phyloP scores from a whole-genome alignment of 2,113 vertebrate genomes.

The Calidris pugnax region DNA sequence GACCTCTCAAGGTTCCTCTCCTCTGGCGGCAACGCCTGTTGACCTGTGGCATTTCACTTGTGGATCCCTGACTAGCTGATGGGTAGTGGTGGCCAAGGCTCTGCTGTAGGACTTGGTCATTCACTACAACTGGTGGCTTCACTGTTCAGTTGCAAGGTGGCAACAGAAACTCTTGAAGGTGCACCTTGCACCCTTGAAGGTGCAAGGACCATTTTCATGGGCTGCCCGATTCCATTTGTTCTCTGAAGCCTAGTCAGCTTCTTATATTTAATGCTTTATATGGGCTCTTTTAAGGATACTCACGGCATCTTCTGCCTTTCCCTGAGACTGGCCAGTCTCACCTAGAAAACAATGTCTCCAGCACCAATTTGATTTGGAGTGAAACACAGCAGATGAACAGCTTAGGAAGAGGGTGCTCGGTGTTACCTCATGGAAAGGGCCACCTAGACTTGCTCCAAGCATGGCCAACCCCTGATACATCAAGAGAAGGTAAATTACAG shows the following conservation, averaged over 20 bases:
- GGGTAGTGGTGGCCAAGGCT: fast-evolving
- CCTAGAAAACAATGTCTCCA: background rate
- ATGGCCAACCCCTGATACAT: background rate
- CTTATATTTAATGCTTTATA: background rate
- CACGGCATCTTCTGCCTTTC: background rate
- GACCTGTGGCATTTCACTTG: background rate
- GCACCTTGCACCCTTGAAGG: background rate
- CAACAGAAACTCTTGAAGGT: background rate
- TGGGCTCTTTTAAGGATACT: background rate
- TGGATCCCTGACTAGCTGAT: background rate
- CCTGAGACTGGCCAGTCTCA: background rate
- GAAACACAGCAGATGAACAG: background rate
- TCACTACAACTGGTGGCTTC: background rate
- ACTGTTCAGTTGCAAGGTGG: background rate
- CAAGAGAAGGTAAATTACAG: fast-evolving
- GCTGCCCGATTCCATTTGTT: background rate
- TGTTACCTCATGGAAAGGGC: background rate
- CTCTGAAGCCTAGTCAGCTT: background rate
- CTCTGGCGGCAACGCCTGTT: background rate
- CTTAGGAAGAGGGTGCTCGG: background rate
- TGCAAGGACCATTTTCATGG: background rate
- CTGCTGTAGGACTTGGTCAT: background rate
- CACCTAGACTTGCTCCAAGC: background rate
- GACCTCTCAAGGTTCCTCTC: background rate
- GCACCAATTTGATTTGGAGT: background rate